Evolutionary conservation across 2,888 invertebrate genomes (phyloP).

Genomic region (Digitonthophagus gazella): DNA sequence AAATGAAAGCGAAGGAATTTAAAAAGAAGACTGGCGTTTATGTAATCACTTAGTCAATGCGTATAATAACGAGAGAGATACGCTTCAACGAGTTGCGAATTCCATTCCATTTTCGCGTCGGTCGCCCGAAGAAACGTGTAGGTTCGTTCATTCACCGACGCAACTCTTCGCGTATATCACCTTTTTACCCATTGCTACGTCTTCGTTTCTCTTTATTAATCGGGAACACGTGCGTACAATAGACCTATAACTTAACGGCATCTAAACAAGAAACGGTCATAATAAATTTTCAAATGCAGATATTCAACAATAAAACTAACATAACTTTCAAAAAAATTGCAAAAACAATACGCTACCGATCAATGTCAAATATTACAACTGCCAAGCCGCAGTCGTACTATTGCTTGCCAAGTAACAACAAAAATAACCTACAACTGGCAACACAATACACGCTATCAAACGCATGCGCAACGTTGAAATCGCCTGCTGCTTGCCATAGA

Average conservation of each 20-base stretch:
- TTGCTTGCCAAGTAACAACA: too few species aligned
- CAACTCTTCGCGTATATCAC: not conserved
- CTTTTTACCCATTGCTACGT: not conserved
- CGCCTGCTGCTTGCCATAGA: not conserved
- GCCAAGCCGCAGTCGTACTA: not conserved
- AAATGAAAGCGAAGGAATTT: not conserved
- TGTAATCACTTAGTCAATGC: not conserved
- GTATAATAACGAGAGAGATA: not conserved
- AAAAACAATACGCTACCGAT: too few species aligned
- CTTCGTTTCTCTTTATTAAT: not conserved
- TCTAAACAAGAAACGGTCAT: not conserved
- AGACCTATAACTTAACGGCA: not conserved
- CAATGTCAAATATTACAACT: too few species aligned
- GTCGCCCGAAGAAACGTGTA: not conserved
- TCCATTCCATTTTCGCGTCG: not conserved
- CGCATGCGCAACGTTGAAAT: not conserved
- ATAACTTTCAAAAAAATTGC: too few species aligned
- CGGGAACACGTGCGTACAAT: not conserved
- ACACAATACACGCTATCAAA: too few species aligned
- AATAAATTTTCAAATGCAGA: not conserved
- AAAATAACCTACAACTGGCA: not conserved
- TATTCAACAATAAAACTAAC: too few species aligned
- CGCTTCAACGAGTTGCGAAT: not conserved
- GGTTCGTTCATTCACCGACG: not conserved
- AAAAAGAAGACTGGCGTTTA: not conserved